phyloP scores from a whole-genome alignment of 2,797 vertebrate genomes.

The Anolis apletophallus region DNA sequence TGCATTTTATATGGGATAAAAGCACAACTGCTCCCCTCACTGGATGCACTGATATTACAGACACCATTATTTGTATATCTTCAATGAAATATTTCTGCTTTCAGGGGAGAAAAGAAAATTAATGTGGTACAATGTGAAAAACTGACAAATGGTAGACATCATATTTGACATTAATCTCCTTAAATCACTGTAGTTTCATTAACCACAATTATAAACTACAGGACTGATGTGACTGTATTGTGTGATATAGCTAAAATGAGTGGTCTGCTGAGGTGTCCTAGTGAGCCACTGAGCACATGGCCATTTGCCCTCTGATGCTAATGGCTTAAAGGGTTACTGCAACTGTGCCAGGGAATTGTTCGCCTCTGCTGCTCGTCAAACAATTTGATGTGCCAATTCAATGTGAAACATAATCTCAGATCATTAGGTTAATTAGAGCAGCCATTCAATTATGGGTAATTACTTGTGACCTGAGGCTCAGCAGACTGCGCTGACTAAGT shows the following conservation, averaged over 20 bases:
- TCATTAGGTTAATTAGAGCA: slow-evolving; percentile 66
- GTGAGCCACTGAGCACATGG: slow-evolving; percentile 41
- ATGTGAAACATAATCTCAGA: slow-evolving; percentile 54
- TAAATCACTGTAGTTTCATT: slow-evolving; percentile 42
- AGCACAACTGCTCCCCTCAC: background rate
- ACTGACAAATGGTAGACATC: slow-evolving; percentile 44
- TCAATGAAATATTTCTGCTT: slow-evolving; percentile 27
- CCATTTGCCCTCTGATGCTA: slow-evolving; percentile 38
- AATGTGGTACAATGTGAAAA: slow-evolving; percentile 6
- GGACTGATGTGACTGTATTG: background rate
- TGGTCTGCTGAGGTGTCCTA: slow-evolving; percentile 32
- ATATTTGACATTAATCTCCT: slow-evolving; percentile 32
- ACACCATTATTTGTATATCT: background rate
- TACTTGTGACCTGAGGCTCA: slow-evolving; percentile 49
- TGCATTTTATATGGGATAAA: background rate
- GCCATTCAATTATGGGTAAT: slow-evolving; percentile 54
- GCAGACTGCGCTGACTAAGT: slow-evolving; percentile 3
- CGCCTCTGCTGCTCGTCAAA: slow-evolving; percentile 53
- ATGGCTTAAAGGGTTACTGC: slow-evolving; percentile 31
- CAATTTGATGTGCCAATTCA: slow-evolving; percentile 45
- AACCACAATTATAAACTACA: slow-evolving; percentile 45
- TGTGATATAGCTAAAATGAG: slow-evolving; percentile 45
- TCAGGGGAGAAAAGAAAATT: background rate
- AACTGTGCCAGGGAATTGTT: slow-evolving; percentile 47
- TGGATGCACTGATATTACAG: background rate